Conservation (phyloP, 2,888 invertebrate species). For the Epsilonema sp. region DNA sequence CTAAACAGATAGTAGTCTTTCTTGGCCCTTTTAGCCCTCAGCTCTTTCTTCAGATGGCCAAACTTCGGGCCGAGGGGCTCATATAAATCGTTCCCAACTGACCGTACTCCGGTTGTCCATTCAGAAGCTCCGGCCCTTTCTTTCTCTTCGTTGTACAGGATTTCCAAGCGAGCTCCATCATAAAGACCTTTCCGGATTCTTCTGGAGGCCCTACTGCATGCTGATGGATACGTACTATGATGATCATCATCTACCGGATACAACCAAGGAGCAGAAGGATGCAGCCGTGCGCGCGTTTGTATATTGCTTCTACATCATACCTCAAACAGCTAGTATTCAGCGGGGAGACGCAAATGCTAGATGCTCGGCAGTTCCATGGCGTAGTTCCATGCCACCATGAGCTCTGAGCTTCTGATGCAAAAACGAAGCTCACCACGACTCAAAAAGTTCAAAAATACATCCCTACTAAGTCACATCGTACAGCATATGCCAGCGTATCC, state of each 20-base stretch:
- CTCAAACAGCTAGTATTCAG: slow-evolving; percentile 56
- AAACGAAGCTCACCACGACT: slow-evolving; percentile 68
- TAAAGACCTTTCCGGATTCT: slow-evolving; percentile 47
- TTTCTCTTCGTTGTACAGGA: slow-evolving; percentile 51
- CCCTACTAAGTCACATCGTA: neutral
- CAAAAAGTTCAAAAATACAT: slow-evolving; percentile 7
- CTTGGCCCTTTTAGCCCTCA: no score
- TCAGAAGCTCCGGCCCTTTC: no score
- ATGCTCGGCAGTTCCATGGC: slow-evolving; percentile 93
- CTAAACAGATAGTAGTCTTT: no score
- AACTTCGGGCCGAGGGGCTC: slow-evolving; percentile 80
- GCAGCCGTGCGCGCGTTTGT: no score
- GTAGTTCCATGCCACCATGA: slow-evolving; percentile 92
- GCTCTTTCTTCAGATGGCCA: no score
- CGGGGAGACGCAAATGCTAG: slow-evolving; percentile 77
- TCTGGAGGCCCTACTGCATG: no score
- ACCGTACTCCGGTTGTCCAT: slow-evolving; percentile 50
- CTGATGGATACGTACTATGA: no score
- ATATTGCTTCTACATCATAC: no score
- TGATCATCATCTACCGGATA: no score
- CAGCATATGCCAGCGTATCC: slow-evolving; percentile 14
- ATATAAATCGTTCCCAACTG: slow-evolving; percentile 58
- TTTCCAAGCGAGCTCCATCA: slow-evolving; percentile 53
- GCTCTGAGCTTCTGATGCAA: slow-evolving; percentile 30
- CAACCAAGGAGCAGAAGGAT: no score